phyloP scores from a whole-genome alignment of 2,113 vertebrate species.

The Athene cunicularia region DNA sequence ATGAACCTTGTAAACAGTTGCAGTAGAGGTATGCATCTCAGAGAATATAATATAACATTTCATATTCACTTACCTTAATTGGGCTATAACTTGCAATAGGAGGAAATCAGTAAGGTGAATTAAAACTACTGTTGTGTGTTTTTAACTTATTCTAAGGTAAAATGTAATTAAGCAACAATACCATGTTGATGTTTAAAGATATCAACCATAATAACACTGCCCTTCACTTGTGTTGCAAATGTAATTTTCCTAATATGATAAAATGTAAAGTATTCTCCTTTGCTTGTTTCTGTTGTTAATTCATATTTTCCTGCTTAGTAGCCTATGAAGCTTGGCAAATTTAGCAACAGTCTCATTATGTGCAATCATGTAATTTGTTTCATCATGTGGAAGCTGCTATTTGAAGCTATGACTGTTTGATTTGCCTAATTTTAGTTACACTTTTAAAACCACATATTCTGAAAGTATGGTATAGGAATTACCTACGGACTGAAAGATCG shows the following conservation, averaged over 20 bases:
- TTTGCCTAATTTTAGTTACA: background rate
- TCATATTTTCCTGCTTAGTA: constrained; percentile 24
- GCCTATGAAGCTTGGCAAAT: constrained; percentile 14
- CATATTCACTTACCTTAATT: background rate
- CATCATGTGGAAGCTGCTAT: constrained; percentile 19
- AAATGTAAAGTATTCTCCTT: background rate
- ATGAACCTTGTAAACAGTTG: background rate
- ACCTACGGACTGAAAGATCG: background rate
- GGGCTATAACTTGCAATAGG: background rate
- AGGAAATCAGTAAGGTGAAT: background rate
- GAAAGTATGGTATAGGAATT: background rate
- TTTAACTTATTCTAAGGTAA: constrained; percentile 13
- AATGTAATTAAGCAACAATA: constrained; percentile 1
- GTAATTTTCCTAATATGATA: background rate
- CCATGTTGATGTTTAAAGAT: background rate
- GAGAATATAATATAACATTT: background rate
- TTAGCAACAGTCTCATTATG: constrained; percentile 25
- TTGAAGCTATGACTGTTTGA: background rate
- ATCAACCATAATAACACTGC: background rate
- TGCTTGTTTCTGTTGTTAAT: background rate
- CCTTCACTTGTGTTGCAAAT: background rate
- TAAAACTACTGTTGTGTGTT: background rate
- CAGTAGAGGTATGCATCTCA: background rate
- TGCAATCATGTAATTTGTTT: constrained; percentile 36
- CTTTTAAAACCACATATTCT: background rate